phyloP scores from a whole-genome alignment of 2,888 invertebrate genomes.

The Escarpia spicata region DNA sequence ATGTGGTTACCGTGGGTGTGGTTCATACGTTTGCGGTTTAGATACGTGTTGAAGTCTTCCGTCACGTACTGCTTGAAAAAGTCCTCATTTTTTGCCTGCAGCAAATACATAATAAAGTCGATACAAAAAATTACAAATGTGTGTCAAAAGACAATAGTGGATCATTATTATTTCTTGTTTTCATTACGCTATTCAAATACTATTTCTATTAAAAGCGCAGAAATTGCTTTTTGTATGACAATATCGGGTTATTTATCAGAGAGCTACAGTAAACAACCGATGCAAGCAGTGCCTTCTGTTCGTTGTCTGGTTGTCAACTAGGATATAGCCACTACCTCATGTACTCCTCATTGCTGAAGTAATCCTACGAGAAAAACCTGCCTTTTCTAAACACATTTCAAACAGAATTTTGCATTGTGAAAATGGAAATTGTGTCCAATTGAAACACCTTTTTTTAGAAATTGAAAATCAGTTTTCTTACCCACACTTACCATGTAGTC shows the following conservation, averaged over 20 bases:
- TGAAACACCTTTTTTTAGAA: too few species aligned
- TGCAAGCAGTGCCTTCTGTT: too few species aligned
- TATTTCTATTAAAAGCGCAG: too few species aligned
- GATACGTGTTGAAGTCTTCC: slow-evolving; percentile 85
- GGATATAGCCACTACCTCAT: background rate
- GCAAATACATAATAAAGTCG: background rate
- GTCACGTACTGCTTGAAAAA: slow-evolving; percentile 89
- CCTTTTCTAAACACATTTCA: background rate
- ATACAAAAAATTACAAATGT: background rate
- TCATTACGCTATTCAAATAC: too few species aligned
- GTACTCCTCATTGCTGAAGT: background rate
- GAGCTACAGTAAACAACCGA: too few species aligned
- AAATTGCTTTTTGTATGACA: too few species aligned
- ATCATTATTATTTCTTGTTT: too few species aligned
- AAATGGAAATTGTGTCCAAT: too few species aligned
- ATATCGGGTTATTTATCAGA: too few species aligned
- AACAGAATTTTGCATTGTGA: too few species aligned
- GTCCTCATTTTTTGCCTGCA: slow-evolving; percentile 82
- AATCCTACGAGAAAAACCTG: background rate
- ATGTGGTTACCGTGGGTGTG: slow-evolving; percentile 89
- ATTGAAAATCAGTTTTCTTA: too few species aligned
- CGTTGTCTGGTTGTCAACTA: background rate
- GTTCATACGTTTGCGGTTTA: slow-evolving; percentile 81
- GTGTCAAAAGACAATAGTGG: too few species aligned
- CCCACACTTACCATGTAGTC: slow-evolving; percentile 81